Evolutionary conservation across 2,888 invertebrate genomes (phyloP), one percentile per base, ranked within the genome.

Genomic region (Galerucella calmariensis): DNA sequence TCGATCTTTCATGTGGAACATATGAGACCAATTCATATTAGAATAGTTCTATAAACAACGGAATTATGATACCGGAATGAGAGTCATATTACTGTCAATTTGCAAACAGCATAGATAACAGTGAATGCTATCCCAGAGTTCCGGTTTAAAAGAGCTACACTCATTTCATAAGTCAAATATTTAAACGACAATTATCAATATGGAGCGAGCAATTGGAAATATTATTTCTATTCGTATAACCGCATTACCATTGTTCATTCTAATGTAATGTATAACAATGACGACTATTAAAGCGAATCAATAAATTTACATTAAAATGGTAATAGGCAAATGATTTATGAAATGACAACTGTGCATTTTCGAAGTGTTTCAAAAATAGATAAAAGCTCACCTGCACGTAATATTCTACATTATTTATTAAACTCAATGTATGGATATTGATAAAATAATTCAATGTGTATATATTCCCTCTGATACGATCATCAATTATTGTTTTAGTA

Each of bases 321-420:
- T 74, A 74, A 66, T 69, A 61, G 69, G 46, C 27, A 53, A 24
- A 61, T 74, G 74, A 74, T 74, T 74, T 74, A 74, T 74, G 74
- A 69, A 66, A 72, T 66, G 72, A 67, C 74, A 69, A 73, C 65
- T 65, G 69, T 73, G 51, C 73, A 65, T 65, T 71, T 71, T 65
- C 66, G 59, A 73, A 69, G 74, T 74, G 69, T 66, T 74, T 74
- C 74, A 74, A 74, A 74, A 74, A 74, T 74, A 65, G 59, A 74
- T 74, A 74, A 69, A 74, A 67, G 69, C 69, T 48, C 74, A 74
- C 74, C 74, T 74, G 74, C 58, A 61, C 69, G 59, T 69, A 56
- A 74, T 69, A 51, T 46, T 46, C 46, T 61, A 51, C 66, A 67
- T 74, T 59, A 69, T 69, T 61, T 69, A 66, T 74, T 69, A 66